phyloP scores from a whole-genome alignment of 2,888 invertebrate genomes.

The Nebria salina region DNA sequence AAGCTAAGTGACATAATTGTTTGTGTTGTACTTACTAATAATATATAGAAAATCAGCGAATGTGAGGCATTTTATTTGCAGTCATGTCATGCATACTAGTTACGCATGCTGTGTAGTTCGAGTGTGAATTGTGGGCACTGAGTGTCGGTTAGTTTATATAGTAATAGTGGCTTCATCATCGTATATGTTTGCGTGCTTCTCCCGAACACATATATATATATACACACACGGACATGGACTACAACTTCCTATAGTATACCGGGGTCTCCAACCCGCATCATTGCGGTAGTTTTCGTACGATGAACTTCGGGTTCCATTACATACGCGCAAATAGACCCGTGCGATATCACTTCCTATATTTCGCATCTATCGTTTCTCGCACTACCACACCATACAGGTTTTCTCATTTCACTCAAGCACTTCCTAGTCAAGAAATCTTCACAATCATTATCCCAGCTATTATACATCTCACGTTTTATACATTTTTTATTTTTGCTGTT shows the following conservation, averaged over 20 bases:
- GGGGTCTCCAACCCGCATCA: conserved; percentile 19
- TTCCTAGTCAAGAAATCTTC: not conserved
- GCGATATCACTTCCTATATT: not conserved
- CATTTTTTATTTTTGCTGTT: not conserved
- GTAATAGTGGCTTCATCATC: not conserved
- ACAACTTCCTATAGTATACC: not conserved
- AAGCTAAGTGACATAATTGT: too few species aligned
- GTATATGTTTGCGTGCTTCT: not conserved
- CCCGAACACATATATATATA: not conserved
- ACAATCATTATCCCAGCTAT: not conserved
- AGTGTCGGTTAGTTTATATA: not conserved
- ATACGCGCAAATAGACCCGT: not conserved
- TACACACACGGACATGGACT: not conserved
- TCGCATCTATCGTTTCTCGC: not conserved
- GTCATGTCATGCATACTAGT: not conserved
- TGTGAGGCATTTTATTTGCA: too few species aligned
- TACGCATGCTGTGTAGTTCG: not conserved
- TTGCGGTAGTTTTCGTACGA: conserved; percentile 18
- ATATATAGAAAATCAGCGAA: too few species aligned
- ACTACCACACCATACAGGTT: not conserved
- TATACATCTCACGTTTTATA: not conserved
- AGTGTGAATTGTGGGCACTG: not conserved
- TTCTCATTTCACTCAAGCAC: not conserved
- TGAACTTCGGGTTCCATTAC: conserved; percentile 18
- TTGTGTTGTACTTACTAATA: too few species aligned